phyloP scores from a whole-genome alignment of 2,888 invertebrate genomes.

The Gisinianus flammeolus region DNA sequence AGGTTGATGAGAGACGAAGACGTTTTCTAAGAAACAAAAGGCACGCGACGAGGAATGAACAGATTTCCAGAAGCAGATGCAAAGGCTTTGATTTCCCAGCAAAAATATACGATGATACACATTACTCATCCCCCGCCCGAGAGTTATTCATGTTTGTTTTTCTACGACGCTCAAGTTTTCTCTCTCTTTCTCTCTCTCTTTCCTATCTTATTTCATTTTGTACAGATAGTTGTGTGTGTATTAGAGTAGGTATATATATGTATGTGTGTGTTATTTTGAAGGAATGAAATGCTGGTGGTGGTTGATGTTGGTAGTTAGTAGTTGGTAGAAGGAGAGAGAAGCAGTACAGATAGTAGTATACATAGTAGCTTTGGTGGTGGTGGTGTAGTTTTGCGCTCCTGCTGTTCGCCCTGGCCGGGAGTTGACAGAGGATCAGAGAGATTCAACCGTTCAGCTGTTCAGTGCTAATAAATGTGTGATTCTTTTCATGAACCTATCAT shows the following conservation, averaged over 20 bases:
- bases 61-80: conserved; percentile 41
- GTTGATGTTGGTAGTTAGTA: too few species aligned
- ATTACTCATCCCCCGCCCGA: conserved; percentile 40
- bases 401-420: conserved; percentile 31
- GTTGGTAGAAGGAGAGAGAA: background rate
- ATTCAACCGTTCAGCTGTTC: conserved; percentile 34
- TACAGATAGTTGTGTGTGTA: too few species aligned
- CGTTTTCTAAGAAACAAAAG: background rate
- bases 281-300: too few species aligned
- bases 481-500: conserved; percentile 30
- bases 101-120: conserved; percentile 41
- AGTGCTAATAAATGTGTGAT: conserved; percentile 36
- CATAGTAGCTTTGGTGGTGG: background rate
- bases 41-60: background rate
- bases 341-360: background rate
- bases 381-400: conserved; percentile 1
- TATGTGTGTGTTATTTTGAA: too few species aligned
- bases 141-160: conserved; percentile 43
- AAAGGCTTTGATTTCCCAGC: conserved; percentile 41
- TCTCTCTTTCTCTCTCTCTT: background rate
- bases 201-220: background rate
- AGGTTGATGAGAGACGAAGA: background rate
- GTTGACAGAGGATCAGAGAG: conserved; percentile 25
- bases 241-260: too few species aligned
- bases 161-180: conserved; percentile 32